A percentile compares a stretch with the other conserved stretches of the same genome.
Conservation (phyloP, 1,140 invertebrate genomes). For the Bombus ignitus region DNA sequence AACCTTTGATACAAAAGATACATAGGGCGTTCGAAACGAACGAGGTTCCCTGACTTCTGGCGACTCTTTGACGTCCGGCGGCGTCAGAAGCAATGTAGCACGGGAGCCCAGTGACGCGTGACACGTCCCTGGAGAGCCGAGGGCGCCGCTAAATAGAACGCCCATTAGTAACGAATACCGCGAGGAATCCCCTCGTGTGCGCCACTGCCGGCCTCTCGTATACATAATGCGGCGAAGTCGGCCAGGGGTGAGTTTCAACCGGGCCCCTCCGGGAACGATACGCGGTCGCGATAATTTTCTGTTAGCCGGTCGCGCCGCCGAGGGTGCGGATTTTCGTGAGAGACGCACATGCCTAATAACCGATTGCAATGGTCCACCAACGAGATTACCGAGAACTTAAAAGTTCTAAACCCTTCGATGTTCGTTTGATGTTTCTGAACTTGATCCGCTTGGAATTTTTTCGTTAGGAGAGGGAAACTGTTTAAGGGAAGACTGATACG, state of each 20-base stretch:
- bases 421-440: slow-evolving; percentile 1
- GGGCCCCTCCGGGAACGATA: slow-evolving; percentile 62
- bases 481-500: no score
- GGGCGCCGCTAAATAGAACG: slow-evolving; percentile 78
- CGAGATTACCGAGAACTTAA: slow-evolving; percentile 16
- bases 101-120: slow-evolving; percentile 72
- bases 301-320: slow-evolving; percentile 52
- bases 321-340: slow-evolving; percentile 60
- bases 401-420: slow-evolving; percentile 7
- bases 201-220: slow-evolving; percentile 41
- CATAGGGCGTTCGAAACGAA: neutral
- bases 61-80: slow-evolving; percentile 63
- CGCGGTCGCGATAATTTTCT: slow-evolving; percentile 70
- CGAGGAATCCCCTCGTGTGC: slow-evolving; percentile 71
- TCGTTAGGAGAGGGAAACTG: neutral
- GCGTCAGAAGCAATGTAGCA: slow-evolving; percentile 64
- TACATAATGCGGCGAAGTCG: slow-evolving; percentile 54
- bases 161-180: slow-evolving; percentile 79
- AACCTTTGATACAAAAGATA: neutral
- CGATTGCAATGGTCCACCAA: neutral
- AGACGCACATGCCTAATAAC: slow-evolving; percentile 38
- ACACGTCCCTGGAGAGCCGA: slow-evolving; percentile 74
- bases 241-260: slow-evolving; percentile 30
- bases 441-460: slow-evolving; percentile 11
- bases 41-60: slow-evolving; percentile 52